Evolutionary conservation across 2,113 vertebrate species (phyloP), one percentile per base, ranked within the genome.

Genomic region (Terrapene triunguis): DNA sequence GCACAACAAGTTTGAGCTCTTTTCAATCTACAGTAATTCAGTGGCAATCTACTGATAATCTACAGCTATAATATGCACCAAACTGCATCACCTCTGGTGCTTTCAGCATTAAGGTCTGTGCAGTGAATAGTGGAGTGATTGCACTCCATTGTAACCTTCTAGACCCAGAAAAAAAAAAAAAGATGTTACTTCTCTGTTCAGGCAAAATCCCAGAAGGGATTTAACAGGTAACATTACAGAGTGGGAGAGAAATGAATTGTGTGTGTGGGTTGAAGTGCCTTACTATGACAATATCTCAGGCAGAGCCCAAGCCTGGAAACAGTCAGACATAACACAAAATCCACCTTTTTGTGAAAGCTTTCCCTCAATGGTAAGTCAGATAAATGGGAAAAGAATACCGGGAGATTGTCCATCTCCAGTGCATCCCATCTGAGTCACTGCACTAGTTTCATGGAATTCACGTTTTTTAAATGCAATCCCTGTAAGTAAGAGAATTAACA

Each of bases 101-200:
- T 91, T 82, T 1, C 0, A 86, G 24, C 5, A 5, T 13, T 25
- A 83, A 89, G 74, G 55, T 19, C 78, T 47, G 5, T 53, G 27
- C 10, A 93, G 10, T 38, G 55, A 79, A 25, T 89, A 65, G 29
- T 79, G 90, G 84, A n/a, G 38, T 57, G 53, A 54, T 92, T 92
- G 91, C 92, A 6, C 47, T 69, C 69, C 87, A 44, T 48, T 80
- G 78, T 6, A 90, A 79, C 32, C 32, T 89, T 92, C 25, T 35
- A 24, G 42, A 92, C 54, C 72, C 42, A 87, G 27, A 21, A 82
- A 50, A 91, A 96, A 13, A 44, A 44, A 44, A 44, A 90, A 59
- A 93, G 81, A 87, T 51, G 84, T 84, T 89, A 74, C 35, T 93
- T 88, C 88, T 84, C 87, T 82, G 51, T 82, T 86, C 85, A 78